Conservation (phyloP, 2,888 invertebrate genomes). For the Cactoblastis cactorum region DNA sequence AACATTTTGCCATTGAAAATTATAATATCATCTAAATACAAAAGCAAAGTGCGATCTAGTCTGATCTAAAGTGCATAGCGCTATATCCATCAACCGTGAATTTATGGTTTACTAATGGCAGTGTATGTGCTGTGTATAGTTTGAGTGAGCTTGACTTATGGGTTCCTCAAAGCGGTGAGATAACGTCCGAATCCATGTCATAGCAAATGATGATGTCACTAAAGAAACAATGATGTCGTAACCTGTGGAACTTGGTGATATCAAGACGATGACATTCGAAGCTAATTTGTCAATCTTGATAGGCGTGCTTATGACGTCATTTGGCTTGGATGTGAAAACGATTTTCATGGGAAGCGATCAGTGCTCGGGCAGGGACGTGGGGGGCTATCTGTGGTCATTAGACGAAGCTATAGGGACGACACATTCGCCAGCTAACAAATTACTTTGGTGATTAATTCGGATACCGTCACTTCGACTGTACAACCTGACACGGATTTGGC, state of each 20-base stretch:
- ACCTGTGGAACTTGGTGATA: conserved; percentile 25
- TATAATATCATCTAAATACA: conserved; percentile 29
- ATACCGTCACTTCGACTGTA: conserved; percentile 65
- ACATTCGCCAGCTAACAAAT: conserved; percentile 74
- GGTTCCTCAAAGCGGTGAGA: conserved; percentile 59
- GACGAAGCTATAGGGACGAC: conserved; percentile 70
- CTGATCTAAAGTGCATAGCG: conserved; percentile 61
- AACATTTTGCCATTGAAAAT: too few species aligned
- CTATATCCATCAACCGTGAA: conserved; percentile 45
- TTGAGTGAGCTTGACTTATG: conserved; percentile 61
- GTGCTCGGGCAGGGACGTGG: conserved; percentile 56
- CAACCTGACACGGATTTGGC: conserved; percentile 38
- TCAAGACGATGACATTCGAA: conserved; percentile 34
- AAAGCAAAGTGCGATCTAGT: conserved; percentile 49
- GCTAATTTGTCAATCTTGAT: conserved; percentile 40
- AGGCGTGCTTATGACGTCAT: conserved; percentile 46
- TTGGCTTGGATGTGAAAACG: conserved; percentile 49
- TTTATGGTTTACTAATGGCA: conserved; percentile 56
- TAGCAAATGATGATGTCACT: conserved; percentile 26
- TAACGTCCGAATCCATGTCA: conserved; percentile 37
- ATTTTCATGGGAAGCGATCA: conserved; percentile 64
- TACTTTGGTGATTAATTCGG: conserved; percentile 60
- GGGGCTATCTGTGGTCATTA: conserved; percentile 60
- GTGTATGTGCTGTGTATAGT: conserved; percentile 74
- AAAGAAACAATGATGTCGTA: conserved; percentile 25